Evolutionary conservation across 2,888 invertebrate genomes (phyloP).

Genomic region (Dryobotodes eremita): DNA sequence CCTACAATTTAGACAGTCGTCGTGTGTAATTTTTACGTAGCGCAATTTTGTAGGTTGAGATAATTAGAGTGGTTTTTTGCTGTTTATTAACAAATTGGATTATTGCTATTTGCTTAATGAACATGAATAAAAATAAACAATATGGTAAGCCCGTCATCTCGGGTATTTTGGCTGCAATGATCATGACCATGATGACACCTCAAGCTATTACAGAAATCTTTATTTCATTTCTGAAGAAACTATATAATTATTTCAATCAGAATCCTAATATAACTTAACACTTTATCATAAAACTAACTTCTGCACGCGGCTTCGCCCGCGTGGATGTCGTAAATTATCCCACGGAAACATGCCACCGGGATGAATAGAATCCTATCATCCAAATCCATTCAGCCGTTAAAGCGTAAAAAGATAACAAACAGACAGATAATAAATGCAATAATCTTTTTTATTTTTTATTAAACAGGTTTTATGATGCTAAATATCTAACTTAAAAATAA

Average conservation of each 20-base stretch:
- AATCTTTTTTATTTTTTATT: no score
- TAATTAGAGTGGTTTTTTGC: not conserved
- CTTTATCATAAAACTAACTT: no score
- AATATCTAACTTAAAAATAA: no score
- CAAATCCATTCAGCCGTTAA: no score
- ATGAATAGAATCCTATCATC: no score
- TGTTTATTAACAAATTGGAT: not conserved
- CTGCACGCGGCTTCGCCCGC: no score
- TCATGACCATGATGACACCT: not conserved
- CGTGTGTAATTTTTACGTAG: not conserved
- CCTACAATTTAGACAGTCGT: slow-evolving; percentile 1
- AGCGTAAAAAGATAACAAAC: no score
- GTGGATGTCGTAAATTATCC: no score
- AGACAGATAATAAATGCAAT: no score
- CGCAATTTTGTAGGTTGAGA: not conserved
- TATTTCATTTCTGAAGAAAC: not conserved
- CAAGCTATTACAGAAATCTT: not conserved
- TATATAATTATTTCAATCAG: not conserved
- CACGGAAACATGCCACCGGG: no score
- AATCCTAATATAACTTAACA: not conserved
- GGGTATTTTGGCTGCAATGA: not conserved
- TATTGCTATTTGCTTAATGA: not conserved
- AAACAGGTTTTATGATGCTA: no score
- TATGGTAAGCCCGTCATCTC: not conserved
- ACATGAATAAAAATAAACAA: not conserved